Percentiles rank a stretch among this genome's conserved stretches.
phyloP scores from a whole-genome alignment of 2,888 invertebrate species.

The Drosophila flavopinicola region DNA sequence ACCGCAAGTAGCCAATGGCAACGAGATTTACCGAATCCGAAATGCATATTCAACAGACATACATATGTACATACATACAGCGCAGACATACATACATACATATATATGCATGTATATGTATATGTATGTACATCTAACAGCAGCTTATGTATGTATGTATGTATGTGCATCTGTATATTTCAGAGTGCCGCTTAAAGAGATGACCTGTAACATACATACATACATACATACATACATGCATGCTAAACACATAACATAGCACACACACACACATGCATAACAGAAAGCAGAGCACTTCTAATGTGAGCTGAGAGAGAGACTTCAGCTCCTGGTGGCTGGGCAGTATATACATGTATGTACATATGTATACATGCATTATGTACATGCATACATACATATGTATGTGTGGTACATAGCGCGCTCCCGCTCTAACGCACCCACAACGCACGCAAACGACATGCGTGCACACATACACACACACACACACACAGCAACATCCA shows the following conservation, averaged over 20 bases:
- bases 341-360: constrained; percentile 7
- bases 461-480: constrained; percentile 40
- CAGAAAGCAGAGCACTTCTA: constrained; percentile 22
- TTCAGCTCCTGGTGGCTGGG: constrained; percentile 51
- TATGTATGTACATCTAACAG: too few species aligned
- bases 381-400: constrained; percentile 13
- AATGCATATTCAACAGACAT: constrained; percentile 41
- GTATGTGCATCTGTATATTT: not conserved
- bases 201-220: constrained; percentile 16
- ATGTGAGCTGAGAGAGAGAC: constrained; percentile 1
- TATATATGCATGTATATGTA: not conserved
- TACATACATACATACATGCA: constrained; percentile 3
- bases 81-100: constrained; percentile 16
- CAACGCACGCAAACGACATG: constrained; percentile 59
- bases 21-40: constrained; percentile 52
- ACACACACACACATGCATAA: constrained; percentile 6
- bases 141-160: not conserved
- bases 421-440: constrained; percentile 45
- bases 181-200: constrained; percentile 14
- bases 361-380: not conserved
- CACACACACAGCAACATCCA: constrained; percentile 21
- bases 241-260: constrained; percentile 8
- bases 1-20: constrained; percentile 58
- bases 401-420: constrained; percentile 31
- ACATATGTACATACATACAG: constrained; percentile 12